Percentiles rank a stretch among this genome's conserved stretches.
Conservation (phyloP, 2,113 vertebrate genomes). For the Erpornis zantholeuca region DNA sequence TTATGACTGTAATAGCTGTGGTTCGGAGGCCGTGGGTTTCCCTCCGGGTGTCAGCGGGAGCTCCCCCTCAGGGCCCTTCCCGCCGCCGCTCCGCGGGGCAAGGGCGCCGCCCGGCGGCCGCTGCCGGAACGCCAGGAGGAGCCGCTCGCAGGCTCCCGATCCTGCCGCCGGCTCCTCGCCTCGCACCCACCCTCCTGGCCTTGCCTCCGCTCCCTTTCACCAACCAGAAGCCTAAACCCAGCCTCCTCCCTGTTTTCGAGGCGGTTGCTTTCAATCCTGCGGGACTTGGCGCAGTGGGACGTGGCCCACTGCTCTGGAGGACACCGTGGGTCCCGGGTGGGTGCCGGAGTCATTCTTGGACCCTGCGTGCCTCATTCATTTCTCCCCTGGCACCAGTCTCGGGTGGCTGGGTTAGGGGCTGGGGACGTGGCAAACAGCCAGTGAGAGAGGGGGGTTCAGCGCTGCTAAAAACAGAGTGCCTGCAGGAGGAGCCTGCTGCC, state of each 20-base stretch:
- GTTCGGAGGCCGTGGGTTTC: too few species aligned
- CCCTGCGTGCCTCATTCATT: rapidly evolving
- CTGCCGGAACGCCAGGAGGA: background rate
- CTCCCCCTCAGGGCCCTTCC: too few species aligned
- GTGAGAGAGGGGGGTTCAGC: background rate
- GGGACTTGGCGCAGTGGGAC: background rate
- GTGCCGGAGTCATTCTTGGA: background rate
- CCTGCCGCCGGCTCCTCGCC: background rate
- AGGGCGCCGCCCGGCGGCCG: background rate
- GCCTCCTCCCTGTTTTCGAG: background rate
- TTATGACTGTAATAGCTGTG: too few species aligned
- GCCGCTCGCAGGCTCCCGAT: rapidly evolving
- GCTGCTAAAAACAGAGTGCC: background rate
- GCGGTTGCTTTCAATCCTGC: background rate
- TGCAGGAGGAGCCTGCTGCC: background rate
- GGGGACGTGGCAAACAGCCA: background rate
- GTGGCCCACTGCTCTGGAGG: background rate
- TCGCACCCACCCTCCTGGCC: rapidly evolving
- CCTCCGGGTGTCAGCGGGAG: too few species aligned
- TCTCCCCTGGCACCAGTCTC: background rate
- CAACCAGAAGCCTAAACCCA: background rate
- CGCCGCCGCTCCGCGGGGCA: background rate
- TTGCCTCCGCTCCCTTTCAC: background rate
- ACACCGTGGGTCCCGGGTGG: rapidly evolving
- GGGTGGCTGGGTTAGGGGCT: background rate